Evolutionary conservation across 2,888 invertebrate species (phyloP), one percentile per base, ranked within the genome.

Genomic region (Tanaodytes sp.): DNA sequence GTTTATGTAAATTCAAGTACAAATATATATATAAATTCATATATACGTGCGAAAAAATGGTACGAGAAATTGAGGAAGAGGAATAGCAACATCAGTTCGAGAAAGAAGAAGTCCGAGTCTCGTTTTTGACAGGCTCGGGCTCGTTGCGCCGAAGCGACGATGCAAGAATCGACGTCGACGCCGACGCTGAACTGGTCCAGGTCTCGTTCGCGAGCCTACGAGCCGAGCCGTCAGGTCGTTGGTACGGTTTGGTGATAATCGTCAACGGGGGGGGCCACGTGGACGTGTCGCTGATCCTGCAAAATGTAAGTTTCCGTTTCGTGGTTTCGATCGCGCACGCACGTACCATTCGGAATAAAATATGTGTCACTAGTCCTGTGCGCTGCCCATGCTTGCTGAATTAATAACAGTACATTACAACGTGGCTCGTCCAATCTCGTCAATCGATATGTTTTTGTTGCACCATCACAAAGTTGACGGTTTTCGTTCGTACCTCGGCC

Each of bases 301-400:
- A 27, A 65, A 65, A 65, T 65, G 65, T 65, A 65, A 65, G 65
- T 57, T 37, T 40, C 39, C 48, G 45, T n/a, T n/a, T n/a, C n/a
- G n/a, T n/a, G n/a, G n/a, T n/a, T n/a, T n/a, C n/a, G n/a, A n/a
- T n/a, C 20, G 16, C 43, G 20, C 16, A 33, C 23, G 31, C 36
- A 18, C 30, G 5, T 12, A 12, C 12, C 3, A 39, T 6, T 12
- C 2, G 19, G 23, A n/a, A 37, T 46, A 15, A 46, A 57, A 64
- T 64, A 51, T 64, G 51, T 64, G 57, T 64, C 64, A 51, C 42
- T 49, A 42, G 55, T 55, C 55, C 48, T 63, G 48, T 43, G 36
- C 51, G 36, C 31, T 45, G 31, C 31, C n/a, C n/a, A n/a, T 40
- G 40, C 39, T 30, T 8, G 43, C 23, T 40, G 42, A 62, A 33